phyloP scores from a whole-genome alignment of 2,797 vertebrate genomes.

The Sarcophilus harrisii region DNA sequence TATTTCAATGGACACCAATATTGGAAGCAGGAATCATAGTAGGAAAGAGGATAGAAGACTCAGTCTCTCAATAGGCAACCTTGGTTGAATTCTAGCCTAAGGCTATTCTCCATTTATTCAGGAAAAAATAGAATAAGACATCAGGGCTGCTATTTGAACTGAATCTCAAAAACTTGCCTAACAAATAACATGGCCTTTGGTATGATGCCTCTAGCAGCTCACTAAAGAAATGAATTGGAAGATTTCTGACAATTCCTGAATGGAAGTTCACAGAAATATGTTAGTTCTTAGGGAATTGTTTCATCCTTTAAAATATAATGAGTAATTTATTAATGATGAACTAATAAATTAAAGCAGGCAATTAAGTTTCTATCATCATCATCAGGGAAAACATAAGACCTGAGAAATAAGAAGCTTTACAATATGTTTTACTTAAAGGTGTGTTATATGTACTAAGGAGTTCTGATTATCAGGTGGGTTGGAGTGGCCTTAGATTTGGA shows the following conservation, averaged over 20 bases:
- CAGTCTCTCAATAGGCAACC: conserved; percentile 7
- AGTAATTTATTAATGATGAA: conserved; percentile 4
- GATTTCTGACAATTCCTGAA: fast-evolving
- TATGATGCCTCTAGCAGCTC: conserved; percentile 8
- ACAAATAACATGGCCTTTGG: background rate
- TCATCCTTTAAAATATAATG: background rate
- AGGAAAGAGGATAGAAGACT: background rate
- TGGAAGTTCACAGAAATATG: background rate
- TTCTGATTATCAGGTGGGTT: background rate
- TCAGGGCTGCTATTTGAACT: background rate
- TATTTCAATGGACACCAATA: background rate
- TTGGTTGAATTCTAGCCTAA: conserved; percentile 21
- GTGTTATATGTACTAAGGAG: background rate
- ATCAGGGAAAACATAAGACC: background rate
- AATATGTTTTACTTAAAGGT: background rate
- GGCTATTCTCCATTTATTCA: conserved; percentile 36
- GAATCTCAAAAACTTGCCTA: conserved; percentile 18
- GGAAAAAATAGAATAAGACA: conserved; percentile 17
- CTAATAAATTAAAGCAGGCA: background rate
- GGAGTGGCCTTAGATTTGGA: background rate
- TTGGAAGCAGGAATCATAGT: background rate
- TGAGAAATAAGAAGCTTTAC: background rate
- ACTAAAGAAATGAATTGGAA: background rate
- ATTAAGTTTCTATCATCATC: background rate
- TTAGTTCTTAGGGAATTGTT: background rate